A percentile compares a stretch with the other conserved stretches of the same genome.
phyloP scores from a whole-genome alignment of 1,140 invertebrate genomes.

The Orussus abietinus region DNA sequence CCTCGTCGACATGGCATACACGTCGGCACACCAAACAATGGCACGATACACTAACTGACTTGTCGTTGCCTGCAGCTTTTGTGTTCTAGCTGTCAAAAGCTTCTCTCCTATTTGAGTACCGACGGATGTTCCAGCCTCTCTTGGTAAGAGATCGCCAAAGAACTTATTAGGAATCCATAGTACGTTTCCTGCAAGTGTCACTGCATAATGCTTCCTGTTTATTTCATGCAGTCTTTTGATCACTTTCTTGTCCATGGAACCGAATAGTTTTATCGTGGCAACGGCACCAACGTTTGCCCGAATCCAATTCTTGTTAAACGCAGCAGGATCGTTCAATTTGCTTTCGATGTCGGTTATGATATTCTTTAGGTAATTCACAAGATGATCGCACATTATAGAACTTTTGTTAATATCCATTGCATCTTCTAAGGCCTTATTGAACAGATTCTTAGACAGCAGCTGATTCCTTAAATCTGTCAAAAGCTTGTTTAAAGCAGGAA shows the following conservation, averaged over 20 bases:
- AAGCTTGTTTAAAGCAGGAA: conserved; percentile 65
- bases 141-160: conserved; percentile 47
- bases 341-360: conserved; percentile 63
- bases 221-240: conserved; percentile 69
- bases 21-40: conserved; percentile 40
- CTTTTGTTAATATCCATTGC: conserved; percentile 67
- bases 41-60: conserved; percentile 31
- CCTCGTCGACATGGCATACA: conserved; percentile 28
- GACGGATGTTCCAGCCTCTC: conserved; percentile 27
- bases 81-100: conserved; percentile 27
- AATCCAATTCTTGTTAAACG: conserved; percentile 63
- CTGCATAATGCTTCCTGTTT: conserved; percentile 74
- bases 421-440: conserved; percentile 57
- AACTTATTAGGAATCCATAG: conserved; percentile 80
- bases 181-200: conserved; percentile 70
- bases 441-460: conserved; percentile 40
- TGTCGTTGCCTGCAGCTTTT: conserved; percentile 28
- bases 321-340: conserved; percentile 56
- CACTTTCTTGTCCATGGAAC: conserved; percentile 72
- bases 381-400: conserved; percentile 65
- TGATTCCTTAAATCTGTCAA: conserved; percentile 62
- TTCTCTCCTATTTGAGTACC: conserved; percentile 39
- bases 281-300: conserved; percentile 70
- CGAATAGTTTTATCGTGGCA: conserved; percentile 72
- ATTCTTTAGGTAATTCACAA: conserved; percentile 67